Percentiles rank a stretch among this genome's conserved stretches.
Evolutionary conservation across 2,888 invertebrate species (phyloP).

Genomic region (Lasioglossum figueresi): DNA sequence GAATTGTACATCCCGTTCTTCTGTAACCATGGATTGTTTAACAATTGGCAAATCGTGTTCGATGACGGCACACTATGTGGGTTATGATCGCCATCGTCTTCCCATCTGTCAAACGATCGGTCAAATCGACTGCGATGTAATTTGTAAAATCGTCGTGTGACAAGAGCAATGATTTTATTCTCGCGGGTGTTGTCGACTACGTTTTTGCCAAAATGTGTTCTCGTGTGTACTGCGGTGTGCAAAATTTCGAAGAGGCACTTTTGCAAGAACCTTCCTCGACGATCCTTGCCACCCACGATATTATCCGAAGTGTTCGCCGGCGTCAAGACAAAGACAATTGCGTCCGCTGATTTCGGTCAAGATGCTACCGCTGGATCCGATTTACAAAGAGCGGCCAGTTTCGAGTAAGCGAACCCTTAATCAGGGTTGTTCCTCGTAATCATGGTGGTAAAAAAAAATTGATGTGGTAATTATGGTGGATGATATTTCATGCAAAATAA

Average conservation of each 20-base stretch:
- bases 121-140: slow-evolving; percentile 56
- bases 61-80: slow-evolving; percentile 37
- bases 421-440: not conserved
- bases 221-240: not conserved
- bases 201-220: slow-evolving; percentile 41
- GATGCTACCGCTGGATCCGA: slow-evolving; percentile 56
- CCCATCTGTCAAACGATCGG: slow-evolving; percentile 33
- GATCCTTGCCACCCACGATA: slow-evolving; percentile 66
- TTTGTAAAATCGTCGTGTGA: slow-evolving; percentile 58
- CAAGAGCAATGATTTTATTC: slow-evolving; percentile 58
- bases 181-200: slow-evolving; percentile 51
- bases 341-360: slow-evolving; percentile 48
- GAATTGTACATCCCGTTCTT: not conserved
- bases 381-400: slow-evolving; percentile 72
- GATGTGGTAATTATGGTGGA: too few species aligned
- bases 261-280: slow-evolving; percentile 32
- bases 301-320: slow-evolving; percentile 63
- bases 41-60: slow-evolving; percentile 68
- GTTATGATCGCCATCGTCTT: slow-evolving; percentile 51
- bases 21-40: slow-evolving; percentile 75
- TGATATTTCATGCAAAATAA: too few species aligned
- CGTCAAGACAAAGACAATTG: slow-evolving; percentile 31
- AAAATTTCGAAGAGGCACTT: slow-evolving; percentile 38
- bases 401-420: slow-evolving; percentile 67
- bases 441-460: too few species aligned